Evolutionary conservation across 2,113 vertebrate species (phyloP).

Genomic region (Petroica traversi): DNA sequence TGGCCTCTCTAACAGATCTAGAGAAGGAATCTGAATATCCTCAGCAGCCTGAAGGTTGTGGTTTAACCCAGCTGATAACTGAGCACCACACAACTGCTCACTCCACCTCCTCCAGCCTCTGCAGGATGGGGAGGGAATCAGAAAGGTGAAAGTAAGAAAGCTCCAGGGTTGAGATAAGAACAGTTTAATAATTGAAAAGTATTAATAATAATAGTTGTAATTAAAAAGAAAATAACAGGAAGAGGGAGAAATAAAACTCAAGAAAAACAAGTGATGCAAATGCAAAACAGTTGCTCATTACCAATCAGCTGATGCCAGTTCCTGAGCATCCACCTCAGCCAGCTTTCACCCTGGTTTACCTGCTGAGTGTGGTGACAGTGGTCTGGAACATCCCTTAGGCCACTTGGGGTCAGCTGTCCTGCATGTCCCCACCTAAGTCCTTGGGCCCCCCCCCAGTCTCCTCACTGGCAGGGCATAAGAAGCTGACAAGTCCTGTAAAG

Average conservation of each 20-base stretch:
- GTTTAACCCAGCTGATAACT: neutral
- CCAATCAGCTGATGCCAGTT: neutral
- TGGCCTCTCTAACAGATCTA: neutral
- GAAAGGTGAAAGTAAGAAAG: neutral
- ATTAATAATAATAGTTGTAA: neutral
- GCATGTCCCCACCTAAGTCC: neutral
- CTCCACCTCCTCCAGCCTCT: neutral
- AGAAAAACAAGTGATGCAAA: neutral
- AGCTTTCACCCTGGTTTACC: neutral
- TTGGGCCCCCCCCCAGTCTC: neutral
- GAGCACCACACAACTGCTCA: neutral
- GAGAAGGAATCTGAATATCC: neutral
- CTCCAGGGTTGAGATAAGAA: neutral
- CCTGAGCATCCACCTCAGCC: neutral
- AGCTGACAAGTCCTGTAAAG: neutral
- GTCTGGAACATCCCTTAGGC: neutral
- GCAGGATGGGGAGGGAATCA: neutral
- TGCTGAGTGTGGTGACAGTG: neutral
- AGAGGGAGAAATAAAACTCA: neutral
- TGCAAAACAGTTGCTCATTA: neutral
- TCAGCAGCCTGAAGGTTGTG: neutral
- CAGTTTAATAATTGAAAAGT: neutral
- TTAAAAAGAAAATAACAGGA: neutral
- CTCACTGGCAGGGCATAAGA: fast-evolving
- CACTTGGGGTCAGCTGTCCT: neutral